Base-by-base conservation (phyloP, 2,888 invertebrate species). In the Gisinianus flammeolus region DNA sequence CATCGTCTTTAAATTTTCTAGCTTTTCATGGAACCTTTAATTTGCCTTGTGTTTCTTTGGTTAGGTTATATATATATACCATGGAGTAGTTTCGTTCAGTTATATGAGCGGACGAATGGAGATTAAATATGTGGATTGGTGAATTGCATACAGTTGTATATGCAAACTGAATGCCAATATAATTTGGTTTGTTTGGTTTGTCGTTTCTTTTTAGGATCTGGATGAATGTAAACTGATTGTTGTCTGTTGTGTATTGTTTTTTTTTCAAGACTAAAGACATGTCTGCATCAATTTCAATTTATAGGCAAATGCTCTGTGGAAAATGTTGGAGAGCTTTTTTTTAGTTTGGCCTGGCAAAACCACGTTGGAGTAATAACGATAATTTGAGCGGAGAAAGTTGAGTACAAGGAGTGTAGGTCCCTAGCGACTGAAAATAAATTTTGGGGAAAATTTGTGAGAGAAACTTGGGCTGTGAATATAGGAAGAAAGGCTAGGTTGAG, bases 361-460 rank as follows among this genome's bases (percentile, higher is more conserved):
- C 62, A 62, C 62, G 26, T 22, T 24, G 62, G 62, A 62, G 62
- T 62, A 62, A 62, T 62, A 62, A 62, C 62, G 62, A 26, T 62
- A 62, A 62, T 62, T 62, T 62, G 62, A 62, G 28, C 5, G 28
- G 62, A 62, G 62, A 62, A 62, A 62, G 62, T 62, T 62, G 62
- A 24, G 62, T 62, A 26, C 12, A 62, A 12, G 6, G 62, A 62
- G 28, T 62, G 28, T 62, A 26, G 28, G 62, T 62, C 62, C 62
- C 62, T 62, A 62, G 62, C 62, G 62, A 62, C 24, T 62, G 28
- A 62, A 62, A 28, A 58, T 58, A 58, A 58, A 58, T 58, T 58
- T 58, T 22, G 26, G 26, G 26, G 28, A 62, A 62, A 62, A 62
- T 62, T 62, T 62, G 62, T 26, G 62, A 62, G 56, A 22, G 22